These are phyloP conservation scores for Temnothorax unifasciatus DNA, from an alignment of 2,888 invertebrate species.

Conservation along the genomic window DNA sequence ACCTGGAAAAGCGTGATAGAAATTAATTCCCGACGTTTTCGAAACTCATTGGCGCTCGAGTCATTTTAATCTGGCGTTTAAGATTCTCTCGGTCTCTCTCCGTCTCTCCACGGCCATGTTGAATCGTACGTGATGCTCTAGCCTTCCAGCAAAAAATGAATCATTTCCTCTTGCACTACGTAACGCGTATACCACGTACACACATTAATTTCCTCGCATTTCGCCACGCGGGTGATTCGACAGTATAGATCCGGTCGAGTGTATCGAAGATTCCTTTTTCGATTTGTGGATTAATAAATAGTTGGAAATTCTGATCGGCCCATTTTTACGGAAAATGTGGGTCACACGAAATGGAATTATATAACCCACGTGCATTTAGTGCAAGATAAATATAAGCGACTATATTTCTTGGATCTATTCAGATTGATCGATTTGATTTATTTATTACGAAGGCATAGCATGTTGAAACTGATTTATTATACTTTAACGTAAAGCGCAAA, in stretches of 20 bases:
- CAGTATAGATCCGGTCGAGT: neutral
- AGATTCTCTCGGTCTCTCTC: neutral
- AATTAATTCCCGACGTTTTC: neutral
- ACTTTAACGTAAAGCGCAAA: neutral
- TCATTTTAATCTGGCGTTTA: neutral
- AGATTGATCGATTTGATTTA: neutral
- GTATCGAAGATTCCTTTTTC: neutral
- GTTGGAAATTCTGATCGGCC: neutral
- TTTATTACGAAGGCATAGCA: neutral
- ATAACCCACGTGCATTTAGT: neutral
- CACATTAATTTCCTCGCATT: too few species aligned
- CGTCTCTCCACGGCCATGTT: neutral
- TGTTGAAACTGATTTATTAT: neutral
- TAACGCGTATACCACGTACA: too few species aligned
- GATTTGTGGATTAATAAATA: neutral
- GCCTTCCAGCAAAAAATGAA: neutral
- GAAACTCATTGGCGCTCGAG: neutral
- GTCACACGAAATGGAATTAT: neutral
- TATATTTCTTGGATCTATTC: neutral
- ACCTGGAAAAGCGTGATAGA: neutral
- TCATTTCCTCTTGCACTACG: neutral
- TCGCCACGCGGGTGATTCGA: too few species aligned
- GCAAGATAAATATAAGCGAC: neutral
- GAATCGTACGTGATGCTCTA: neutral
- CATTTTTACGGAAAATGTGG: neutral